These are phyloP conservation scores for Dromaius novaehollandiae DNA, from an alignment of 2,113 vertebrate genomes.

Conservation along the genomic window DNA sequence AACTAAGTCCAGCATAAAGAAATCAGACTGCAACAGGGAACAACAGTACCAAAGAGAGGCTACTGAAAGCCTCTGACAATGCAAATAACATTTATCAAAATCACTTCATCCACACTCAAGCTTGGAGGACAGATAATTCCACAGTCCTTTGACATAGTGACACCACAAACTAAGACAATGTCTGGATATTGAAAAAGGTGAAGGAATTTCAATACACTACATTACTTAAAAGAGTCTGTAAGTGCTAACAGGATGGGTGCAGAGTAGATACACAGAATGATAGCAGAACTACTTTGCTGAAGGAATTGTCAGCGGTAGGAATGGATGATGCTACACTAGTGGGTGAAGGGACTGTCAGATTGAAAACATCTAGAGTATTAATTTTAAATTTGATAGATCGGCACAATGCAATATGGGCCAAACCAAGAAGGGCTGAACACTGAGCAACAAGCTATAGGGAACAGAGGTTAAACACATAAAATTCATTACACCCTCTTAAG, in stretches of 20 bases:
- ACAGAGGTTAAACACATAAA: neutral
- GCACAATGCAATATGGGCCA: neutral
- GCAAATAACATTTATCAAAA: too few relatives aligned
- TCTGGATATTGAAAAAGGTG: neutral
- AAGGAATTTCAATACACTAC: neutral
- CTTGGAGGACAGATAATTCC: neutral
- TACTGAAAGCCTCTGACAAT: too few relatives aligned
- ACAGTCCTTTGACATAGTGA: neutral
- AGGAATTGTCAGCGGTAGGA: neutral
- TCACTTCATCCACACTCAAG: too few relatives aligned
- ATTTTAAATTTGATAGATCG: neutral
- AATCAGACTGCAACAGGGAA: too few relatives aligned
- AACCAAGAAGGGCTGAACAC: neutral
- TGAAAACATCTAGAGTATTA: neutral
- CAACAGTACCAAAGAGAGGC: too few relatives aligned
- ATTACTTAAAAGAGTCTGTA: neutral
- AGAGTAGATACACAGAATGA: neutral
- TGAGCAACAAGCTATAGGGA: neutral
- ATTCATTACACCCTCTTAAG: neutral
- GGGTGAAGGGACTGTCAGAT: neutral
- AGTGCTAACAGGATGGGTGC: neutral
- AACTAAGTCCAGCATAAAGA: too few relatives aligned
- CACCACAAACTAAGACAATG: neutral
- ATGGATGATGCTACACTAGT: neutral
- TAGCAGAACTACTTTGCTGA: neutral